phyloP scores from a whole-genome alignment of 2,888 invertebrate species.

The Falcaria lacertinaria region DNA sequence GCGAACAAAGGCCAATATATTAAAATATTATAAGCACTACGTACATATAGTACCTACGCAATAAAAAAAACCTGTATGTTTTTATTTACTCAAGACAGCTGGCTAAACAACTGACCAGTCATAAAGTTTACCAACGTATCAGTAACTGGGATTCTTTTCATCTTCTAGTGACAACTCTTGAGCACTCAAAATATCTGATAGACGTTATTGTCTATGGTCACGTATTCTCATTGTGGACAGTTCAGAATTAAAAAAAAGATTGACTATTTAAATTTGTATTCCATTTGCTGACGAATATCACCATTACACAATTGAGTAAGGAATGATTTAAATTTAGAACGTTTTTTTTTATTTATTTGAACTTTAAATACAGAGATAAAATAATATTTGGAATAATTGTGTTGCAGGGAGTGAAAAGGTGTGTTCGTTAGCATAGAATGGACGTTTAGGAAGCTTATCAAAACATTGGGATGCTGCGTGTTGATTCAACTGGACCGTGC shows the following conservation, averaged over 20 bases:
- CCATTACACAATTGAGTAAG: too few species aligned
- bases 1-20: too few species aligned
- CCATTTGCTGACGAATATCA: constrained; percentile 6
- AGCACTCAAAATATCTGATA: constrained; percentile 29
- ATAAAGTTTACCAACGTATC: constrained; percentile 39
- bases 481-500: constrained; percentile 72
- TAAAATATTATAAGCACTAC: too few species aligned
- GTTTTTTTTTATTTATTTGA: too few species aligned
- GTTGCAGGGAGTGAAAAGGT: constrained; percentile 23
- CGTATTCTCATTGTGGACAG: constrained; percentile 49
- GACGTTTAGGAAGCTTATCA: constrained; percentile 45
- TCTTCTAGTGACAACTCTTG: constrained; percentile 5
- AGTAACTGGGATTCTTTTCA: constrained; percentile 17
- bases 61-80: too few species aligned
- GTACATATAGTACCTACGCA: too few species aligned
- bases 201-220: constrained; percentile 73
- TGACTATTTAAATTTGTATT: constrained; percentile 9
- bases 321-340: too few species aligned
- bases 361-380: constrained; percentile 7
- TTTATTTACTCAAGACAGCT: constrained; percentile 41
- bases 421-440: constrained; percentile 24
- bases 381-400: constrained; percentile 8
- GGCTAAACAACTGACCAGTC: constrained; percentile 30
- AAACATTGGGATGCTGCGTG: constrained; percentile 66
- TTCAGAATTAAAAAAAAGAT: constrained; percentile 2